Evolutionary conservation across 1,140 invertebrate species (phyloP), one percentile per base, ranked within the genome.

Genomic region (Anastrepha ludens): DNA sequence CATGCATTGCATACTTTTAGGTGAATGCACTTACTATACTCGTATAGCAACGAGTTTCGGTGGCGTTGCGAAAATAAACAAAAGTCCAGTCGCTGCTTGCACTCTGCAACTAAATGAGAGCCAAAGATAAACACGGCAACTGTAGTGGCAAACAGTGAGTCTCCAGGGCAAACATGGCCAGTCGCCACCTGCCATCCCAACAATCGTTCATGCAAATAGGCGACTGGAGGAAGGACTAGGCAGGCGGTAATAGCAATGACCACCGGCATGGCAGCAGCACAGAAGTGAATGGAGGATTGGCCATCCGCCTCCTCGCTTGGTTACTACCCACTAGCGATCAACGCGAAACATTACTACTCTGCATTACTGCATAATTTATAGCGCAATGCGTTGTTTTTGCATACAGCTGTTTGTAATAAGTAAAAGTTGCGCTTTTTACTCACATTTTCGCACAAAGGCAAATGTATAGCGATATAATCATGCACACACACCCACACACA

Each of bases 31-130:
- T 81, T 81, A 81, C 74, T 58, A n/a, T 55, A 81, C 29, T 29
- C 29, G 29, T 29, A 29, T 29, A 29, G 2, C 74, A 17, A 81
- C 47, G 74, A 29, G 74, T 81, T 81, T 81, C 47, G 55, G 74
- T 55, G 74, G 74, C 74, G 74, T 81, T 55, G 74, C 74, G 74
- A 81, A 81, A 81, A 81, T 81, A 81, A 81, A 81, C 74, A 81
- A 81, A 81, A 55, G 74, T 81, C 74, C 74, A 55, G 70, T 74
- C 41, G 70, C 44, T 74, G 74, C 47, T 81, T 81, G 74, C 74
- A 81, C 74, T 81, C 74, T 81, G 74, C 74, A 81, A 81, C 74
- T 81, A 81, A 81, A 55, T 81, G 74, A 81, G 74, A 81, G 74
- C 47, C 74, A 81, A 55, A 81, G 74, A 81, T 81, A 81, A 81